A percentile compares a stretch with the other conserved stretches of the same genome.
These are phyloP conservation scores for Trypoxylus dichotomus DNA, from an alignment of 1,140 invertebrate species.

Conservation along the genomic window DNA sequence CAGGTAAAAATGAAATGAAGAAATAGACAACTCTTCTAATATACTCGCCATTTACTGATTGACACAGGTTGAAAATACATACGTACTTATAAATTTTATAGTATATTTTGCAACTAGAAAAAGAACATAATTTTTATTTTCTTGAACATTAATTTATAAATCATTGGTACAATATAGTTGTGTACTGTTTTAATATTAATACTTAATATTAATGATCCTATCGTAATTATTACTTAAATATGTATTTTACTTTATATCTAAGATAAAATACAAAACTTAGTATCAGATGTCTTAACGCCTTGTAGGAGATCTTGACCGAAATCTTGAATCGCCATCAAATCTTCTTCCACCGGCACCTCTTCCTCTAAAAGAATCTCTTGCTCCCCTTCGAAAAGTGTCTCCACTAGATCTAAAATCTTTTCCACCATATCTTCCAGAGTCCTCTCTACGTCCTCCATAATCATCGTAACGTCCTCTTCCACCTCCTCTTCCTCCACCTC, in stretches of 20 bases:
- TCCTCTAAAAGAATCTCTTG: constrained; percentile 35
- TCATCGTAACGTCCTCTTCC: constrained; percentile 50
- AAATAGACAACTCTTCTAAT: too few relatives aligned
- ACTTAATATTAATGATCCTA: background rate
- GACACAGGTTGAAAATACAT: background rate
- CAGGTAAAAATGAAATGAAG: too few relatives aligned
- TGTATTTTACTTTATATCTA: background rate
- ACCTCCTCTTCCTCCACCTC: constrained; percentile 56
- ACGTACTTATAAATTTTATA: background rate
- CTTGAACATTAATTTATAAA: background rate
- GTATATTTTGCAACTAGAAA: background rate
- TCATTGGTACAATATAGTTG: background rate
- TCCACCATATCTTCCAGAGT: constrained; percentile 34
- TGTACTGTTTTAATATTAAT: background rate
- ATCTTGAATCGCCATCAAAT: constrained; percentile 46
- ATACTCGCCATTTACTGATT: too few relatives aligned
- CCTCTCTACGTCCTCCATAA: constrained; percentile 43
- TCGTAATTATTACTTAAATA: constrained; percentile 22
- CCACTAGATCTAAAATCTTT: constrained; percentile 39
- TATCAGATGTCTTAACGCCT: constrained; percentile 40
- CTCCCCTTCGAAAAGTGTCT: constrained; percentile 37
- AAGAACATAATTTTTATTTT: background rate
- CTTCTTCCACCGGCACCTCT: constrained; percentile 43
- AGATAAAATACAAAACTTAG: background rate
- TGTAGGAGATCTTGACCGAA: constrained; percentile 49